These are phyloP conservation scores for Siderastrea radians DNA, from an alignment of 92 coral and sea anemone species.

Conservation along the genomic window DNA sequence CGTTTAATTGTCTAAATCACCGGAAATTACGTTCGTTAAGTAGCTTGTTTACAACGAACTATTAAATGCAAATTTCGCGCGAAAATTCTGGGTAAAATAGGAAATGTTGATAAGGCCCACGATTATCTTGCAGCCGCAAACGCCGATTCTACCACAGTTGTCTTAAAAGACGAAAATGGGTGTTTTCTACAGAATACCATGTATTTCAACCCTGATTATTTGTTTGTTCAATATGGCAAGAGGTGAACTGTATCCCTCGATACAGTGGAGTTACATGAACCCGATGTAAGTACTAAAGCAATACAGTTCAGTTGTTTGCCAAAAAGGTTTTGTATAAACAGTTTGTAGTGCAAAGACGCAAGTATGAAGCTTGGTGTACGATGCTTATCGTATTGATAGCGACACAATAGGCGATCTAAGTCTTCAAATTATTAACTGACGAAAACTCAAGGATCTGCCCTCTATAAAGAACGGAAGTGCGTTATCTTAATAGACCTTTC, in stretches of 20 bases:
- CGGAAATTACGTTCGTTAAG: constrained; percentile 34
- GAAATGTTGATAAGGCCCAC: not conserved
- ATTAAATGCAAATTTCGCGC: constrained; percentile 9
- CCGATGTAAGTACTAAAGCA: constrained; percentile 68
- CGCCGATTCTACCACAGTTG: not conserved
- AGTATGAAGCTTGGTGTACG: not conserved
- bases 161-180: not conserved
- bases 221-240: not conserved
- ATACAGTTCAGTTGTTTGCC: not conserved
- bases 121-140: not conserved
- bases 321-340: not conserved
- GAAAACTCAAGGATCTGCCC: not conserved
- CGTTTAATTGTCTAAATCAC: not conserved
- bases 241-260: constrained; percentile 52
- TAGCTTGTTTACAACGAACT: not conserved
- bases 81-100: not conserved
- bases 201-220: not conserved
- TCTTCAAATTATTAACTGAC: too few species aligned
- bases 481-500: not conserved
- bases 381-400: too few species aligned
- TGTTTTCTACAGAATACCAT: not conserved
- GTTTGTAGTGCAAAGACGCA: not conserved
- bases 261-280: constrained; percentile 69
- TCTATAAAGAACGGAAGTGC: not conserved
- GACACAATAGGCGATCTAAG: not conserved